Base-by-base conservation (phyloP, 2,113 vertebrate genomes). In the Corapipo altera region DNA sequence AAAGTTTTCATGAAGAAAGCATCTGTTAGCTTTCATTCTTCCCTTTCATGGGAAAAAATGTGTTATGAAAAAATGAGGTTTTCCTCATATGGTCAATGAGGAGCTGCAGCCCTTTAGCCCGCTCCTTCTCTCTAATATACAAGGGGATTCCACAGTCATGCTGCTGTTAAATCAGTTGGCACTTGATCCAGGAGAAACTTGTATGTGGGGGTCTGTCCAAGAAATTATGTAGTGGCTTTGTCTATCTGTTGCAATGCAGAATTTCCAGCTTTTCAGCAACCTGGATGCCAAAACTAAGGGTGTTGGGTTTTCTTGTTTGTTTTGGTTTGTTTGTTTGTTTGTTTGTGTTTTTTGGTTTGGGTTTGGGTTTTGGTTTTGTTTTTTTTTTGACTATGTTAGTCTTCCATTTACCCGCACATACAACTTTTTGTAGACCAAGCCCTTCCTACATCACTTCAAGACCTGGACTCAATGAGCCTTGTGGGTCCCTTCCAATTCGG, bases 41-140 rank as follows among this genome's bases (percentile, higher is more conserved):
- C 75, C 76, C 79, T 94, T 97, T 94, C 95, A 95, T 65, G 85
- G 95, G 83, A 93, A 97, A 96, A 97, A 94, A 89, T 61, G 52
- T 85, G 61, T 71, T 91, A 66, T 21, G 72, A 95, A 95, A 96
- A 95, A 93, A 75, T 55, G 19, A 91, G 27, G n/a, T 57, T 96
- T 96, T 94, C 88, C 92, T 95, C 93, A 81, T 96, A 93, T 92
- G 80, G 95, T 93, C 90, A 94, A 20, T 24, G 83, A 91, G 65
- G 28, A 94, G 52, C 52, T 91, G 70, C 64, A 88, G 70, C 33
- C 44, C 78, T 85, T 91, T 73, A 73, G 21, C n/a, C 78, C 82
- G 35, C 48, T 94, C 26, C 12, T 80, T 91, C 69, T 23, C 26
- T 75, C 30, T 86, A 86, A 57, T 74, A 58, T 91, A 67, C 72